A percentile compares a stretch with the other conserved stretches of the same genome.
phyloP scores from a whole-genome alignment of 1,140 invertebrate genomes.

The Drosophila lacteicornis region DNA sequence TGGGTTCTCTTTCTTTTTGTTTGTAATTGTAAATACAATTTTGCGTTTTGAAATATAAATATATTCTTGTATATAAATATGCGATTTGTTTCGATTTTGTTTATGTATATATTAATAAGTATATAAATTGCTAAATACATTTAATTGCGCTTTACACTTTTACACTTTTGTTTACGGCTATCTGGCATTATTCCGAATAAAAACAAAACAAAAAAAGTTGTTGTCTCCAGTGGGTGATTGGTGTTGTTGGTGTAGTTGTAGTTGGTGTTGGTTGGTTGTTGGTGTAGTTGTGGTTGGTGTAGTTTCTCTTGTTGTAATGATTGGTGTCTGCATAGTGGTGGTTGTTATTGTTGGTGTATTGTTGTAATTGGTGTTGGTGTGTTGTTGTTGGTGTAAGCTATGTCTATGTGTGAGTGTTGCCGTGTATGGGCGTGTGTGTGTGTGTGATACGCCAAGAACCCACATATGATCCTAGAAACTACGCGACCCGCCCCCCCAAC shows the following conservation, averaged over 20 bases:
- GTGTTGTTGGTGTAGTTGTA: conserved; percentile 13
- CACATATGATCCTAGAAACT: conserved; percentile 60
- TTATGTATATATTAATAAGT: conserved; percentile 62
- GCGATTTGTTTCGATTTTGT: conserved; percentile 57
- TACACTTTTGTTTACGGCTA: conserved; percentile 67
- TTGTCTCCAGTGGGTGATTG: conserved; percentile 39
- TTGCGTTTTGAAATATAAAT: conserved; percentile 63
- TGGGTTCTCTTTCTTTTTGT: conserved; percentile 14
- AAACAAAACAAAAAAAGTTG: conserved; percentile 57
- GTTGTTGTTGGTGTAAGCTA: conserved; percentile 41
- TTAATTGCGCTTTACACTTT: conserved; percentile 79
- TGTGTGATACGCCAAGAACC: conserved; percentile 38
- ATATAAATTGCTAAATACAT: conserved; percentile 79
- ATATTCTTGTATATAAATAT: conserved; percentile 74
- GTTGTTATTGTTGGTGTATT: conserved; percentile 3
- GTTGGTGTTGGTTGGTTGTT: background rate
- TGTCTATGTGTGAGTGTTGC: conserved; percentile 35
- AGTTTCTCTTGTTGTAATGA: background rate
- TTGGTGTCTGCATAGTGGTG: background rate
- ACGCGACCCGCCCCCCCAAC: conserved; percentile 54
- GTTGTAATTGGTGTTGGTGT: conserved; percentile 12
- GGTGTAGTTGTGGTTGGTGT: background rate
- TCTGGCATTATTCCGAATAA: conserved; percentile 66
- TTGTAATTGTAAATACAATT: conserved; percentile 73
- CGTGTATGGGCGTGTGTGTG: conserved; percentile 22